Base-by-base conservation (phyloP, 2,888 invertebrate genomes). In the Amblyjoppa fuscipennis region DNA sequence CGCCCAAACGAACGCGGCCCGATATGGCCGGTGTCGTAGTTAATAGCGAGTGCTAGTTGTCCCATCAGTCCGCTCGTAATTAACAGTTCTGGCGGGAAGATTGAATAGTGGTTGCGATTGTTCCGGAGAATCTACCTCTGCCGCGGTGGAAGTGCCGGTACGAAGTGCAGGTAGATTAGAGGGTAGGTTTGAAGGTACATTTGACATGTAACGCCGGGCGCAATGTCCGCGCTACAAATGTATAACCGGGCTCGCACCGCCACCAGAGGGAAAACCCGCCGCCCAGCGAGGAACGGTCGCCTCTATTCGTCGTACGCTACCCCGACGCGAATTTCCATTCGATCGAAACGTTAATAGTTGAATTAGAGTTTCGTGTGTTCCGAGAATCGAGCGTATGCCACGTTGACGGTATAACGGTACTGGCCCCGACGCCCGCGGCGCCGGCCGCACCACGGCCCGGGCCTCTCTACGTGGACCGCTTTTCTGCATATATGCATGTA, bases 321-420 rank as follows among this genome's bases (percentile, higher is more conserved):
- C 73, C 56, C 56, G 71, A 69, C 78, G 71, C 69, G 81, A 83
- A 88, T 89, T 89, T 87, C 88, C 85, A 84, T 86, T 79, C 84
- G 86, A 79, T 70, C 77, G 86, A 87, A 86, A 83, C 82, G 89
- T 89, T 88, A 88, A 88, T 85, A 84, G 85, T 85, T 86, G 82
- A 88, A 87, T 88, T 88, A 87, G 86, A 87, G 84, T 87, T 86
- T 82, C 84, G 73, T 75, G 73, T 85, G 77, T 85, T 85, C 71
- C 56, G 64, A 13, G 76, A 53, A 75, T 77, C 78, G 74, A 77
- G 75, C 83, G 75, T 77, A 76, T 49, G 51, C 31, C 5, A 20
- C 28, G 73, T 1, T 25, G 61, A 61, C 53, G 70, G 38, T 84
- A 66, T 53, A 53, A 49, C 51, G 70, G 64, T 71, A 74, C 38